Evolutionary conservation across 2,113 vertebrate species (phyloP).

Genomic region (Dicerorhinus sumatrensis): DNA sequence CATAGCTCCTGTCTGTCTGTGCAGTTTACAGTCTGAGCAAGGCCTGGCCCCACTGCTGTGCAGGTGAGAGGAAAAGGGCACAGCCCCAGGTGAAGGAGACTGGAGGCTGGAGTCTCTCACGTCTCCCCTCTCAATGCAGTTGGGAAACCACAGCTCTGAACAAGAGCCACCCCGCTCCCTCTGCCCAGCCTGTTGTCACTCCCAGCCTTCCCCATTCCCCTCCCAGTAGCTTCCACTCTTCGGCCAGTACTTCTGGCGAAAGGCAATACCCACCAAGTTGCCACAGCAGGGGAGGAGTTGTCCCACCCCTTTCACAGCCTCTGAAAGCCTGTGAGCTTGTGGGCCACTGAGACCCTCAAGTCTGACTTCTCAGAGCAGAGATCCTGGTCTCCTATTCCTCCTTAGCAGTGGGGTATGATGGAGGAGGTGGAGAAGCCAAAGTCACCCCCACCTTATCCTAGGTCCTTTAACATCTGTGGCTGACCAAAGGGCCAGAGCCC

Average conservation of each 20-base stretch:
- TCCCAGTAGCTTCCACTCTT: not conserved
- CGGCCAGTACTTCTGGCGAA: not conserved
- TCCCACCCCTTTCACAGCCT: not conserved
- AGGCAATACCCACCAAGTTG: not conserved
- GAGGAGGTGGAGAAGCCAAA: not conserved
- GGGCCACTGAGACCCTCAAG: not conserved
- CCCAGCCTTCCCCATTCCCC: not conserved
- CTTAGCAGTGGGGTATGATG: not conserved
- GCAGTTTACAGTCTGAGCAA: not conserved
- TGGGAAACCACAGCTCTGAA: not conserved
- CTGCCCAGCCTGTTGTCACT: not conserved
- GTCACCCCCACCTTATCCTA: not conserved
- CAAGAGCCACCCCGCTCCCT: not conserved
- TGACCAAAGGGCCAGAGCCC: not conserved
- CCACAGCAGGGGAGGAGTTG: not conserved
- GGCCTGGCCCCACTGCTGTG: not conserved
- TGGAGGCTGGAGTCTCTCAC: not conserved
- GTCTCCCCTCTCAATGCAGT: accelerated
- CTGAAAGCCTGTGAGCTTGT: not conserved
- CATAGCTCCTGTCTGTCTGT: not conserved
- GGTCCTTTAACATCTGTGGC: not conserved
- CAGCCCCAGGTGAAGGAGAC: not conserved
- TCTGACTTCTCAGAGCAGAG: not conserved
- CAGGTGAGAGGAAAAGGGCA: not conserved
- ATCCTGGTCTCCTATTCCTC: not conserved